Evolutionary conservation across 2,113 vertebrate genomes (phyloP).

Genomic region (Donacobius atricapilla): DNA sequence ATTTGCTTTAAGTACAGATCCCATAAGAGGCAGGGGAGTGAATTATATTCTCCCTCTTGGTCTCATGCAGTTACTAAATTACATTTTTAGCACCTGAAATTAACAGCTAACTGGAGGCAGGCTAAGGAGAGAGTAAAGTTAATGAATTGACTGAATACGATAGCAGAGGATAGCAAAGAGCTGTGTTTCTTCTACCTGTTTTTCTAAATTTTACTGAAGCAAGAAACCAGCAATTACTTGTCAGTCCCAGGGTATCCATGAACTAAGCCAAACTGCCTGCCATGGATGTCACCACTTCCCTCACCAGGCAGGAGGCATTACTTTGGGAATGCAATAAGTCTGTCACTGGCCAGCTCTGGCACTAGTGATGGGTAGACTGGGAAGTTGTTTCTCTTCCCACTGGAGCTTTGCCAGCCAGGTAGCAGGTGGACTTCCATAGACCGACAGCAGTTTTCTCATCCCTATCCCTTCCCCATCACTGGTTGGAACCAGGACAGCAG

Average conservation of each 20-base stretch:
- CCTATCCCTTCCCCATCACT: too few species aligned
- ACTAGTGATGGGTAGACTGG: background rate
- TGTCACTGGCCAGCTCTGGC: background rate
- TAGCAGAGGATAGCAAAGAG: background rate
- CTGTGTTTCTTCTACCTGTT: background rate
- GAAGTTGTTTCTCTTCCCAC: background rate
- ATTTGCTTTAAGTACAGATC: slow-evolving; percentile 40
- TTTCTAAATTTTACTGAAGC: background rate
- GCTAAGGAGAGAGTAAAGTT: slow-evolving; percentile 46
- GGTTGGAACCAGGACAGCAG: background rate
- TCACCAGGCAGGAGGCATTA: background rate
- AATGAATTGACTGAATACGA: slow-evolving; percentile 57
- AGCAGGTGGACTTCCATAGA: background rate
- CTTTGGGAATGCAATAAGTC: background rate
- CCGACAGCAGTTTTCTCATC: background rate
- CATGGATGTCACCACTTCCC: background rate
- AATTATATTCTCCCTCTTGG: slow-evolving; percentile 43
- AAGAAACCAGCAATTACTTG: background rate
- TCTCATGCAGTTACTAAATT: slow-evolving; percentile 53
- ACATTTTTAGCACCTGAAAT: slow-evolving; percentile 55
- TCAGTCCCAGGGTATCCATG: background rate
- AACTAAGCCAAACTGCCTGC: background rate
- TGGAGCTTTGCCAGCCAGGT: background rate
- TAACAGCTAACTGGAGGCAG: slow-evolving; percentile 22
- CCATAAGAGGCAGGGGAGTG: slow-evolving; percentile 36